phyloP scores from a whole-genome alignment of 2,888 invertebrate species.

The Rhynchonema sp. region DNA sequence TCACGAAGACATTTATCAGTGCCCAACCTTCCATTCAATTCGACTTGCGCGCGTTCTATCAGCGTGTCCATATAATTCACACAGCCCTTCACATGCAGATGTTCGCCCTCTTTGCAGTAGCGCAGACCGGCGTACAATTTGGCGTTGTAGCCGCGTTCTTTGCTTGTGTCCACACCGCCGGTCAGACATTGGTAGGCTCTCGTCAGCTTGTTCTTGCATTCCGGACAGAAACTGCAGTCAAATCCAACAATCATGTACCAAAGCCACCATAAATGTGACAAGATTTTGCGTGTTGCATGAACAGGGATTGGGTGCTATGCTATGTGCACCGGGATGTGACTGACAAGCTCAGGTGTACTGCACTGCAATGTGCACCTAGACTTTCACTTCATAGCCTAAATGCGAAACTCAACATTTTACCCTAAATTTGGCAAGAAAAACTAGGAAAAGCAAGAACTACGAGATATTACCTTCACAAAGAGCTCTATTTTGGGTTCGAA shows the following conservation, averaged over 20 bases:
- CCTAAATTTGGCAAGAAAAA: too few species aligned
- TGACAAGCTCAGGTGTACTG: too few species aligned
- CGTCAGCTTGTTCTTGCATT: constrained; percentile 72
- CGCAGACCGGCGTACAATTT: constrained; percentile 66
- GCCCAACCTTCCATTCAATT: constrained; percentile 55
- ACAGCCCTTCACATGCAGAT: constrained; percentile 66
- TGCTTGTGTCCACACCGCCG: constrained; percentile 47
- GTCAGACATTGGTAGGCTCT: constrained; percentile 67
- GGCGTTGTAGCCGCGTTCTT: constrained; percentile 72
- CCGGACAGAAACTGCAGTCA: constrained; percentile 52
- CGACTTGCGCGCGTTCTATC: constrained; percentile 72
- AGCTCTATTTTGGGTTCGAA: too few species aligned
- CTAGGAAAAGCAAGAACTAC: too few species aligned
- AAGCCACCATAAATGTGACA: too few species aligned
- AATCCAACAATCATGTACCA: too few species aligned
- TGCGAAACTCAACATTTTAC: not conserved
- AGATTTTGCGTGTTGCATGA: too few species aligned
- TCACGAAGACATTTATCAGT: not conserved
- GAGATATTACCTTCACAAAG: too few species aligned
- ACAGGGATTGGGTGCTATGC: too few species aligned
- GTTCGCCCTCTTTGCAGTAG: constrained; percentile 56
- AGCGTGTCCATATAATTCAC: constrained; percentile 70
- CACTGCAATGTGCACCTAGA: too few species aligned
- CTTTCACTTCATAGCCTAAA: too few species aligned
- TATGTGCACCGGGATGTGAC: too few species aligned